These are phyloP conservation scores for Aspidiotus destructor DNA, from an alignment of 2,888 invertebrate species.

Conservation along the genomic window DNA sequence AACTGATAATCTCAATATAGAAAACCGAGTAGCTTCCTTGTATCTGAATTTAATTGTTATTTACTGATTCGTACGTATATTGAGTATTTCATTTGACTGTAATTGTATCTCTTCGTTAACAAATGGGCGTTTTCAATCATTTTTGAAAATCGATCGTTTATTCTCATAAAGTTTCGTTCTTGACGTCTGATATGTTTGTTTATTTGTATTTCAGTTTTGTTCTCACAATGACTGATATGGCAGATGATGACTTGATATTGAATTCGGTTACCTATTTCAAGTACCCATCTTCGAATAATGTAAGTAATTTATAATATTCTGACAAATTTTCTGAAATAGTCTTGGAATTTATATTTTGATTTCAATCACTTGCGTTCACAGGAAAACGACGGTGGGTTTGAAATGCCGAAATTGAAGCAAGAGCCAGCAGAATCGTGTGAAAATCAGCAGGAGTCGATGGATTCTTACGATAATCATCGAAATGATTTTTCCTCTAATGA, in stretches of 20 bases:
- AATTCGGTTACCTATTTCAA: conserved; percentile 32
- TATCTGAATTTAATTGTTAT: too few relatives aligned
- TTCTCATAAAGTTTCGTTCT: too few relatives aligned
- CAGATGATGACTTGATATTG: conserved; percentile 29
- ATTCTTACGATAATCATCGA: conserved; percentile 10
- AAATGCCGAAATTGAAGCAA: conserved; percentile 22
- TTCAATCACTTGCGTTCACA: not conserved
- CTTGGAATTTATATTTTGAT: too few relatives aligned
- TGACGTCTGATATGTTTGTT: too few relatives aligned
- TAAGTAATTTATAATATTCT: not conserved
- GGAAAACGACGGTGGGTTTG: conserved; percentile 27
- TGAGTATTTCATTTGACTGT: not conserved
- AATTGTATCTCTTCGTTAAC: conserved; percentile 52
- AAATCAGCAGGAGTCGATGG: conserved; percentile 12
- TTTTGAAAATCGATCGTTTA: not conserved
- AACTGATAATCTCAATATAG: too few relatives aligned
- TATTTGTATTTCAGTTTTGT: not conserved
- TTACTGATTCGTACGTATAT: too few relatives aligned
- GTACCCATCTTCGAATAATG: conserved; percentile 28
- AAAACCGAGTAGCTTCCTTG: too few relatives aligned
- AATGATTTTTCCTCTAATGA: conserved; percentile 19
- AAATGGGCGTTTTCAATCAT: not conserved
- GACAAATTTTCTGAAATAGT: too few relatives aligned
- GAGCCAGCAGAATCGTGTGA: conserved; percentile 15
- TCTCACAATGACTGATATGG: conserved; percentile 22